A percentile compares a stretch with the other conserved stretches of the same genome.
These are phyloP conservation scores for Penaeus indicus DNA, from an alignment of 1,140 invertebrate species.

Conservation along the genomic window DNA sequence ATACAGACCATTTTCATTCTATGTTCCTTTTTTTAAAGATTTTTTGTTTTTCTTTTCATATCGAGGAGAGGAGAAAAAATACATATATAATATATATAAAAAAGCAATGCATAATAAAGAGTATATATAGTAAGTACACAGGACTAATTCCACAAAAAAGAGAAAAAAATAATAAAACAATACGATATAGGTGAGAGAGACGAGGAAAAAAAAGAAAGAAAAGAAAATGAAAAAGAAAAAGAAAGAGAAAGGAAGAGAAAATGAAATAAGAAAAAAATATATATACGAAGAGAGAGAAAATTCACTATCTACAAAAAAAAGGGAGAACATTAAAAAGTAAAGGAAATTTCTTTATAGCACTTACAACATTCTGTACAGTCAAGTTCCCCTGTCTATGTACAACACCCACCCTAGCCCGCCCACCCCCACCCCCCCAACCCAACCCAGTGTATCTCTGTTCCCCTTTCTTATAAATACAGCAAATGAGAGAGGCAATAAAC, in stretches of 20 bases:
- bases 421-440: background rate
- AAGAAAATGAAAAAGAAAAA: background rate
- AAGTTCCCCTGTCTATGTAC: too few relatives aligned
- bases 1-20: background rate
- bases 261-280: slow-evolving; percentile 8
- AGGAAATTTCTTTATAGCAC: too few relatives aligned
- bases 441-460: too few relatives aligned
- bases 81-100: slow-evolving; percentile 28
- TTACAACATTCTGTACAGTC: too few relatives aligned
- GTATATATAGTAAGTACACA: background rate
- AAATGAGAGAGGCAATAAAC: slow-evolving; percentile 36
- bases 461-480: slow-evolving; percentile 33
- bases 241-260: background rate
- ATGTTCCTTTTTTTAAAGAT: too few relatives aligned
- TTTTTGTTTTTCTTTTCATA: background rate
- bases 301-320: slow-evolving; percentile 9
- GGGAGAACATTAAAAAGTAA: background rate
- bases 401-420: too few relatives aligned
- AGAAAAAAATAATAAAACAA: background rate
- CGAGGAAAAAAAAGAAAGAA: background rate
- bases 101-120: background rate
- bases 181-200: background rate
- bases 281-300: background rate
- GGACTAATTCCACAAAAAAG: background rate
- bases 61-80: background rate